These are phyloP conservation scores for Tychaedon coryphoeus DNA, from an alignment of 2,113 vertebrate species.

Conservation along the genomic window DNA sequence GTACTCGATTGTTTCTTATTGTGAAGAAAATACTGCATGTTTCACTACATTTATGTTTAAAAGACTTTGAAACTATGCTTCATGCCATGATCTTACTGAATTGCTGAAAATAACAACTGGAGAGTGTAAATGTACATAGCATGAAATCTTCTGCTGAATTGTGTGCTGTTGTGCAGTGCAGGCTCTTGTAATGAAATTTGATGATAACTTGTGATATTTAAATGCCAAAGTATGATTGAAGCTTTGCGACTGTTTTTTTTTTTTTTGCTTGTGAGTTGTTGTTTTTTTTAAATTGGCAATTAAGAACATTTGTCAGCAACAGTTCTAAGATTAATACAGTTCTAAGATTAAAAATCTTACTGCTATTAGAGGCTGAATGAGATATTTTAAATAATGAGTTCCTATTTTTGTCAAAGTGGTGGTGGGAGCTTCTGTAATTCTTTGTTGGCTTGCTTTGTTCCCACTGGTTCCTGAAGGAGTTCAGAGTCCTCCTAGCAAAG, in stretches of 20 bases:
- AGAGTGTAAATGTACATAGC: neutral
- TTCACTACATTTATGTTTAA: neutral
- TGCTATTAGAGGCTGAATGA: neutral
- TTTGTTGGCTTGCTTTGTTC: neutral
- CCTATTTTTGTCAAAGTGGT: neutral
- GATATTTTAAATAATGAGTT: neutral
- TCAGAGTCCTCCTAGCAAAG: neutral
- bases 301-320: neutral
- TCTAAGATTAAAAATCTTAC: neutral
- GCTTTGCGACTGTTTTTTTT: neutral
- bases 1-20: neutral
- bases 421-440: neutral
- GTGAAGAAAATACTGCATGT: neutral
- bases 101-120: neutral
- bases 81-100: neutral
- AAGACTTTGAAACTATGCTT: neutral
- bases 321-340: neutral
- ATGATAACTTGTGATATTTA: neutral
- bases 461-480: neutral
- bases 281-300: neutral
- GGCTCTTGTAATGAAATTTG: neutral
- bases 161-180: neutral
- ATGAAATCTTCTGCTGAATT: neutral
- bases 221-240: neutral
- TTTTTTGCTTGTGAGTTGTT: neutral